Base-by-base conservation (phyloP, 1,140 invertebrate genomes). In the Eufriesea mexicana region DNA sequence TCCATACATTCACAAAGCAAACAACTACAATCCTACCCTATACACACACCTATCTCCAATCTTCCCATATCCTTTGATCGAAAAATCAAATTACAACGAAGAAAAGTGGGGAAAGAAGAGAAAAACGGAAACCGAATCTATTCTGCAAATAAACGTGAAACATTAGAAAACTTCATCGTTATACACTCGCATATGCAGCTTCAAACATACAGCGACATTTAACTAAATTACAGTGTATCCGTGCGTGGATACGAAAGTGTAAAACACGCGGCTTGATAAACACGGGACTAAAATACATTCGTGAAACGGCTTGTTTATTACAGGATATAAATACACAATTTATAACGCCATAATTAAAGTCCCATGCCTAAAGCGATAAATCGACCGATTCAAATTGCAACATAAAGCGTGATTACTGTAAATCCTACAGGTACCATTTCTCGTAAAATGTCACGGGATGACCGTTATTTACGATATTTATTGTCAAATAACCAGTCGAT, bases 341-440 rank as follows among this genome's bases (percentile, higher is more conserved):
- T 72, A 72, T 35, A 72, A 55, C 28, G 47, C 47, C 49, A 35
- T 72, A 72, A 72, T 72, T 72, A 72, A 72, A 54, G 49, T 28
- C 9, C 25, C 49, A 8, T 18, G 47, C 68, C 49, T 23, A 23
- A 35, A 35, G 28, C 70, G 70, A 72, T 72, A 54, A 72, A 72
- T 72, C 70, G 47, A 35, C 28, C 47, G 70, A 72, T 54, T 55
- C 49, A 54, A 72, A 72, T 72, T 54, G 70, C 49, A 35, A 25
- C 49, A n/a, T 47, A 35, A 72, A 28, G 49, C 18, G 49, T 55
- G 54, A 72, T 72, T 72, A 35, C 20, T 54, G 47, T 35, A 72
- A 54, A 72, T 72, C 35, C 49, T 35, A 23, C 25, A 7, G 42
- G 42, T 35, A 35, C 12, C 6, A 16, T n/a, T 67, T n/a, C 70